phyloP scores from a whole-genome alignment of 2,888 invertebrate genomes.

The Pristionchus maxplancki region DNA sequence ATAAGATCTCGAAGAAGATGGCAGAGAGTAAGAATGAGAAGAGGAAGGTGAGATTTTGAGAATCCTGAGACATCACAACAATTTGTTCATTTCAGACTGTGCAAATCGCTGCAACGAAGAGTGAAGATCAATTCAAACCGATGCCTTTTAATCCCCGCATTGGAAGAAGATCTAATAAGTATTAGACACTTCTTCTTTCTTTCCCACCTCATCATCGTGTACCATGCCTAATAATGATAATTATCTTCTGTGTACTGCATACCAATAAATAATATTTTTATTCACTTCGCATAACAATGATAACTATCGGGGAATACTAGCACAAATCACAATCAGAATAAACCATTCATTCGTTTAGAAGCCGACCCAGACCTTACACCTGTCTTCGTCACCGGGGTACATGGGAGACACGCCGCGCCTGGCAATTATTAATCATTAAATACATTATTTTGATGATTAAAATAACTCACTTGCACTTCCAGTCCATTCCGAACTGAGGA shows the following conservation, averaged over 20 bases:
- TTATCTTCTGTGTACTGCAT: too few species aligned
- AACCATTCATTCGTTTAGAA: conserved; percentile 48
- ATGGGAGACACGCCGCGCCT: conserved; percentile 56
- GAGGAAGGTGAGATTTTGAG: background rate
- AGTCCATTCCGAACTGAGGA: conserved; percentile 71
- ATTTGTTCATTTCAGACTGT: background rate
- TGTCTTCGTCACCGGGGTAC: conserved; percentile 62
- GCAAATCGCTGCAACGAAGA: background rate
- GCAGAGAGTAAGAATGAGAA: background rate
- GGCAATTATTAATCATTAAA: background rate
- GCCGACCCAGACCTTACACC: conserved; percentile 75
- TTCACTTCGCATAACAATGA: background rate
- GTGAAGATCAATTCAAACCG: too few species aligned
- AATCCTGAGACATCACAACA: background rate
- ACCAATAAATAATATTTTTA: too few species aligned
- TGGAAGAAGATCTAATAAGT: too few species aligned
- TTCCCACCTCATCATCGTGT: too few species aligned
- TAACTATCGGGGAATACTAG: background rate
- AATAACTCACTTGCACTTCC: conserved; percentile 60
- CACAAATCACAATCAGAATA: background rate
- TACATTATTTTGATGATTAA: background rate
- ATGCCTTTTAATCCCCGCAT: too few species aligned
- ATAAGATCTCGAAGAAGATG: background rate
- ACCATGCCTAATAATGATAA: too few species aligned
- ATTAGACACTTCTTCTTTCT: too few species aligned